Evolutionary conservation across 2,113 vertebrate species (phyloP).

Genomic region (Orientallactaga bullata): DNA sequence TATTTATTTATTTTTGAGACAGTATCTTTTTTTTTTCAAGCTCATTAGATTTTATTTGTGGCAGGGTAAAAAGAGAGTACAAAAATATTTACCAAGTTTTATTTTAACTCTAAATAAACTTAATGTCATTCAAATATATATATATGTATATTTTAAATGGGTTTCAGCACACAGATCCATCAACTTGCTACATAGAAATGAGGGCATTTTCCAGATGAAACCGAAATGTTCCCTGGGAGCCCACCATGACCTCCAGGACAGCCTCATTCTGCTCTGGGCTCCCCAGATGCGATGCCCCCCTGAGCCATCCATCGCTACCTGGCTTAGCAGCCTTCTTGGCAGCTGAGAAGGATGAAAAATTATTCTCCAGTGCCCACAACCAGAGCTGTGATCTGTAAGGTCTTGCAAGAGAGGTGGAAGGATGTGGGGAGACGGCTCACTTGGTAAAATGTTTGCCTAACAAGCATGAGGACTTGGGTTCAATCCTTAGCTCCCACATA

Average conservation of each 20-base stretch:
- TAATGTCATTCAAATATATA: neutral
- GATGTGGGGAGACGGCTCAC: neutral
- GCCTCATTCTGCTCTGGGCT: neutral
- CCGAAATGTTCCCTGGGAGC: neutral
- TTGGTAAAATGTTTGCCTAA: neutral
- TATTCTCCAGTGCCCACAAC: no score
- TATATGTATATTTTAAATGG: neutral
- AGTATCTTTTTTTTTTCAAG: no score
- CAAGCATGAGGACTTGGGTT: no score
- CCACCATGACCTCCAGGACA: accelerated
- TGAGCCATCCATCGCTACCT: accelerated
- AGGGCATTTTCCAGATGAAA: neutral
- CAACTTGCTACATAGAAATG: neutral
- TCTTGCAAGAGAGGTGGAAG: neutral
- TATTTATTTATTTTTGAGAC: no score
- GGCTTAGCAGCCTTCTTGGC: neutral
- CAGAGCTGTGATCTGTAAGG: no score
- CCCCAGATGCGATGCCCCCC: neutral
- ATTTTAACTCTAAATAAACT: conserved; percentile 77
- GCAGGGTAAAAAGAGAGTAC: conserved; percentile 65
- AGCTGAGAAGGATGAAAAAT: neutral
- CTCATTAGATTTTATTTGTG: conserved; percentile 83
- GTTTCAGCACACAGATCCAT: conserved; percentile 35
- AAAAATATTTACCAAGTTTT: conserved; percentile 78
- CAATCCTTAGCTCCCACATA: no score